Evolutionary conservation across 1,140 invertebrate genomes (phyloP).

Genomic region (Samia ricini): DNA sequence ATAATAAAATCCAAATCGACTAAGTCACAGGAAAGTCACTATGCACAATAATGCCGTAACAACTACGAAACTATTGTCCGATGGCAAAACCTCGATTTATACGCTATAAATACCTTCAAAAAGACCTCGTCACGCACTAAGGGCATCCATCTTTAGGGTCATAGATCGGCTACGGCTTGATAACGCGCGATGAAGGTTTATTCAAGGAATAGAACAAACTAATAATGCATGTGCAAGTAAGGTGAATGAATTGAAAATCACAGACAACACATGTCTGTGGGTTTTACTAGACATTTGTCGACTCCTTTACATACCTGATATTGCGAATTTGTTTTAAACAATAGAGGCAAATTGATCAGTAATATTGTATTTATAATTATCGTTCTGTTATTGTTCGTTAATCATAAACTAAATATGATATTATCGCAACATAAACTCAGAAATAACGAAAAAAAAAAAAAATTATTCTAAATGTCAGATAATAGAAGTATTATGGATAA

Average conservation of each 20-base stretch:
- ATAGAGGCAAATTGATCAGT: neutral
- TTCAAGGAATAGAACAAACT: conserved; percentile 40
- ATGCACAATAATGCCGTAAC: conserved; percentile 41
- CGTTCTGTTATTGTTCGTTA: neutral
- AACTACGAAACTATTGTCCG: conserved; percentile 50
- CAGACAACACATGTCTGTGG: neutral
- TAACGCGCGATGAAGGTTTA: conserved; percentile 44
- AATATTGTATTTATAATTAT: neutral
- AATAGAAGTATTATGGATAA: neutral
- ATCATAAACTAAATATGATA: neutral
- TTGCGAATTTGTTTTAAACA: neutral
- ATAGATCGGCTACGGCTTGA: conserved; percentile 49
- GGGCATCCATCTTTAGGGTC: conserved; percentile 54
- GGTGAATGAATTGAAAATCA: conserved; percentile 15
- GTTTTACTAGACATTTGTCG: neutral
- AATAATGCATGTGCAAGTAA: conserved; percentile 30
- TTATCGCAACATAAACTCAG: neutral
- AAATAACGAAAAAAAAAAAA: neutral
- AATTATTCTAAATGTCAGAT: neutral
- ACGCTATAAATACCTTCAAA: conserved; percentile 30
- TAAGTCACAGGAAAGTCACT: conserved; percentile 37
- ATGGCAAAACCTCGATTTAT: conserved; percentile 34
- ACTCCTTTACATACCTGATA: neutral
- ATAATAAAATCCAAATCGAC: neutral
- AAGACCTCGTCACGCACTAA: conserved; percentile 62